phyloP scores from a whole-genome alignment of 2,113 vertebrate species.

The Pelodiscus sinensis region DNA sequence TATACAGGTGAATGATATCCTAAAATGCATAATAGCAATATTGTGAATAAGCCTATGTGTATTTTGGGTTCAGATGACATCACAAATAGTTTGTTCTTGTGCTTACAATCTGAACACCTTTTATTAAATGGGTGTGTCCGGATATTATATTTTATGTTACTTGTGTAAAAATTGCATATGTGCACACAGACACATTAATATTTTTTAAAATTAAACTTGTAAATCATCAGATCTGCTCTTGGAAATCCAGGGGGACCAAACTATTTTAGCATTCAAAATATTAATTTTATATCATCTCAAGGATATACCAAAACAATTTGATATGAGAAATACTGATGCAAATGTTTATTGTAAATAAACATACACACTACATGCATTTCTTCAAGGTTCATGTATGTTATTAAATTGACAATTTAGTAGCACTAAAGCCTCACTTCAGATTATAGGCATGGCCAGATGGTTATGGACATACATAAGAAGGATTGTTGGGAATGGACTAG shows the following conservation, averaged over 20 bases:
- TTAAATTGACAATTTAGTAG: constrained; percentile 25
- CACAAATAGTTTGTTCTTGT: constrained; percentile 48
- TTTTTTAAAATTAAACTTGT: constrained; percentile 73
- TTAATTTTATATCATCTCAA: constrained; percentile 81
- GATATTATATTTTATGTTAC: constrained; percentile 67
- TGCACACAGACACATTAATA: constrained; percentile 60
- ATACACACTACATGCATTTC: constrained; percentile 4
- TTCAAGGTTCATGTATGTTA: constrained; percentile 31
- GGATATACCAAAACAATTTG: constrained; percentile 76
- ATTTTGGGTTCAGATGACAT: constrained; percentile 38
- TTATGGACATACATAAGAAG: constrained; percentile 6
- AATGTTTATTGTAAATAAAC: constrained; percentile 66
- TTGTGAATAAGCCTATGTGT: constrained; percentile 25
- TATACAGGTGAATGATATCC: neutral
- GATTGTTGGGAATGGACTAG: constrained; percentile 1
- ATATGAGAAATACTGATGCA: constrained; percentile 68
- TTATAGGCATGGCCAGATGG: constrained; percentile 18
- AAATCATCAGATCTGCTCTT: constrained; percentile 77
- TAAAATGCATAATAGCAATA: constrained; percentile 7
- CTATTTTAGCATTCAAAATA: constrained; percentile 78
- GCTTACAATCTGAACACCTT: constrained; percentile 57
- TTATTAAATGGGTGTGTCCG: constrained; percentile 69
- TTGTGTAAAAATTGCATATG: constrained; percentile 69
- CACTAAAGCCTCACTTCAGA: constrained; percentile 59
- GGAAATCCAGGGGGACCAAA: constrained; percentile 83